A percentile compares a stretch with the other conserved stretches of the same genome.
phyloP scores from a whole-genome alignment of 1,140 invertebrate species.

The Dufourea novaeangliae region DNA sequence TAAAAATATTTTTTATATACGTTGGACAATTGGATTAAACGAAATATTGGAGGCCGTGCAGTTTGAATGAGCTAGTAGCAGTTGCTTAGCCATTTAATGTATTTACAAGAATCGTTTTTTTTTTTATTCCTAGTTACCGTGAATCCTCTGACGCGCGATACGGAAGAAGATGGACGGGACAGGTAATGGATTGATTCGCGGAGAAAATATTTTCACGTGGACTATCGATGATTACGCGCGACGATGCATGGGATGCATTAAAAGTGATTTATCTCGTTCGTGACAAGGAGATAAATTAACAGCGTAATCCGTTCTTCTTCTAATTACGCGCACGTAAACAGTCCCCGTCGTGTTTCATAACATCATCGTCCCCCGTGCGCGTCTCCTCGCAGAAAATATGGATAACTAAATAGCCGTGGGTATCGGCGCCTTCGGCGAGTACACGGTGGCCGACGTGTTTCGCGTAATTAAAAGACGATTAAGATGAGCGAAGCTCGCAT shows the following conservation, averaged over 20 bases:
- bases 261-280: constrained; percentile 26
- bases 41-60: too few relatives aligned
- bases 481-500: not conserved
- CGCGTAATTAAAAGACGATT: constrained; percentile 44
- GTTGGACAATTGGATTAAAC: too few relatives aligned
- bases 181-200: not conserved
- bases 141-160: not conserved
- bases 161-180: not conserved
- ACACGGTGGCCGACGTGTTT: constrained; percentile 23
- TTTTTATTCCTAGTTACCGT: not conserved
- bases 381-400: not conserved
- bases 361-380: not conserved
- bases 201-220: constrained; percentile 7
- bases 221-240: constrained; percentile 18
- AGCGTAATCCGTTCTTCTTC: constrained; percentile 27
- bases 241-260: not conserved
- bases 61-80: too few relatives aligned
- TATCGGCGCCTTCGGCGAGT: constrained; percentile 27
- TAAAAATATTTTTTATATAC: too few relatives aligned
- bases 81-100: not conserved
- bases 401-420: not conserved
- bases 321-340: constrained; percentile 36
- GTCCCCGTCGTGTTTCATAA: constrained; percentile 24
- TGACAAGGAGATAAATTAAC: constrained; percentile 30
- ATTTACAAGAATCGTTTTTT: not conserved